Evolutionary conservation across 2,113 vertebrate genomes (phyloP).

Genomic region (Ceyx cyanopectus): DNA sequence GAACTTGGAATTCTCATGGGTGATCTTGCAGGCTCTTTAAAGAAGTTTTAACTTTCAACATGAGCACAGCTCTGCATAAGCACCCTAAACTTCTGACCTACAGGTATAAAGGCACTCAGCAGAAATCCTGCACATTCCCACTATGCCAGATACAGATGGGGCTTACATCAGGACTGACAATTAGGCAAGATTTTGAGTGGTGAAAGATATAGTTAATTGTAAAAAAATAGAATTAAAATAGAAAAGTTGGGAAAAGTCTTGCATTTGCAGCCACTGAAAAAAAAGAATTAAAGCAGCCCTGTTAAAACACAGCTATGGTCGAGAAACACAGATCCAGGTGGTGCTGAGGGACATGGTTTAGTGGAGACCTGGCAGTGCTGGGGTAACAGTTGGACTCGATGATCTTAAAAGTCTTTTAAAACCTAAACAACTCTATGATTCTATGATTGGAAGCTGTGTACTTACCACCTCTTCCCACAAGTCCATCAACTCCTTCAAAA

Average conservation of each 20-base stretch:
- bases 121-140: not conserved
- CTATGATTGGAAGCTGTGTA: not conserved
- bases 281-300: not conserved
- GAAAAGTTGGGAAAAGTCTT: not conserved
- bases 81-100: not conserved
- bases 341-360: not conserved
- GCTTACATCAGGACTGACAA: not conserved
- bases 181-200: not conserved
- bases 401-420: not conserved
- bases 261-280: not conserved
- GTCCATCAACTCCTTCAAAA: not conserved
- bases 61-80: not conserved
- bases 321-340: not conserved
- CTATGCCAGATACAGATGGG: fast-evolving
- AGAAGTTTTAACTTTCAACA: not conserved
- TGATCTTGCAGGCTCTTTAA: not conserved
- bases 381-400: not conserved
- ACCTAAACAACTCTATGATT: not conserved
- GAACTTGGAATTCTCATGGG: not conserved
- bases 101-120: not conserved
- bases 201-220: not conserved
- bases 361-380: not conserved
- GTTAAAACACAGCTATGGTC: not conserved
- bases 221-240: not conserved
- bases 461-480: not conserved